Conservation (phyloP, 2,797 vertebrate species). For the Hydrolagus colliei region DNA sequence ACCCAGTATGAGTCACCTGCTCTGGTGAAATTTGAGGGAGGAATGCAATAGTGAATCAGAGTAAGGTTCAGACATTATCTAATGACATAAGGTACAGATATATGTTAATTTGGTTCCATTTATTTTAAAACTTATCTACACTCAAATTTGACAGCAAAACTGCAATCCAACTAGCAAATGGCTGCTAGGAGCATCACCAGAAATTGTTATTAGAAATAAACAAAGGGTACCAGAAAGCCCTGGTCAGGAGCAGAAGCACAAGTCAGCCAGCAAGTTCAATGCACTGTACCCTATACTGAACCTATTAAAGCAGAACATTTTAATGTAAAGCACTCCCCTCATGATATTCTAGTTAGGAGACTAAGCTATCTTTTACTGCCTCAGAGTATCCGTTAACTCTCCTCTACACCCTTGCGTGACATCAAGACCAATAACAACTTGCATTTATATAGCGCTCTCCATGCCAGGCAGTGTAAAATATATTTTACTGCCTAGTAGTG, state of each 20-base stretch:
- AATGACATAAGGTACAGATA: not conserved
- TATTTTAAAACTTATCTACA: not conserved
- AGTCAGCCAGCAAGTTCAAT: not conserved
- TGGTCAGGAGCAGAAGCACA: not conserved
- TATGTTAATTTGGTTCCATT: not conserved
- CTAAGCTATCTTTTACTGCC: not conserved
- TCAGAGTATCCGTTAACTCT: not conserved
- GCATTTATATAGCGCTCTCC: too few relatives aligned
- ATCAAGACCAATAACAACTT: too few relatives aligned
- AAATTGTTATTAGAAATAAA: not conserved
- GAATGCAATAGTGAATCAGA: too few relatives aligned
- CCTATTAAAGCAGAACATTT: slow-evolving; percentile 6
- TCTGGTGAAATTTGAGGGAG: too few relatives aligned
- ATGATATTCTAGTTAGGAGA: not conserved
- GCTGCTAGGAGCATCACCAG: not conserved
- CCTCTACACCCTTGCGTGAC: too few relatives aligned
- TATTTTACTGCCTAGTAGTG: too few relatives aligned
- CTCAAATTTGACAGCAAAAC: not conserved
- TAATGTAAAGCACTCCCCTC: not conserved
- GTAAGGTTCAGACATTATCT: not conserved
- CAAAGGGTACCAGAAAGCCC: not conserved
- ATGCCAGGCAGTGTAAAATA: too few relatives aligned
- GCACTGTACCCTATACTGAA: not conserved
- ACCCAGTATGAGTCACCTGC: too few relatives aligned
- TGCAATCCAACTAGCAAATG: not conserved